phyloP scores from a whole-genome alignment of 64 coral and sea anemone genomes.

The Porites lutea region DNA sequence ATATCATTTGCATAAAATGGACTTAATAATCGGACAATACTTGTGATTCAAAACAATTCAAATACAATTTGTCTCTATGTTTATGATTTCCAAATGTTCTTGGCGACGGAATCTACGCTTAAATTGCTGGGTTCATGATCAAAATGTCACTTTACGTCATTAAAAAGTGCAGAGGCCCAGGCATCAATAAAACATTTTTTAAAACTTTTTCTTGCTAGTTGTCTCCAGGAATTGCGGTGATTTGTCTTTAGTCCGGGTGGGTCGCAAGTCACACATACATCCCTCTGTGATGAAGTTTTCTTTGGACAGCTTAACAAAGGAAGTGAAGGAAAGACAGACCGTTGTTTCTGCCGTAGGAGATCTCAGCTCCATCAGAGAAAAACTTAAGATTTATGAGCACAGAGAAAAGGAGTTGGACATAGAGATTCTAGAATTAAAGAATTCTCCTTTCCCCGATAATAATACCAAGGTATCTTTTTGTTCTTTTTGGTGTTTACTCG shows the following conservation, averaged over 20 bases:
- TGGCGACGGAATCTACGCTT: no score
- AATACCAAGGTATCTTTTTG: background rate
- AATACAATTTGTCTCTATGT: no score
- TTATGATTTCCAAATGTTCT: no score
- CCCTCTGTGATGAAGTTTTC: conserved; percentile 36
- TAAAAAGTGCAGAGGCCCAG: no score
- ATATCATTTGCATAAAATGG: no score
- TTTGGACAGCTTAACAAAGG: conserved; percentile 63
- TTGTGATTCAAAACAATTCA: no score
- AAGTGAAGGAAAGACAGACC: conserved; percentile 4
- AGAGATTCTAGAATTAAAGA: background rate
- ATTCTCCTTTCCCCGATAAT: background rate
- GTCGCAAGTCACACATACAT: conserved; percentile 80
- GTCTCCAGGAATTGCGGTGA: conserved; percentile 72
- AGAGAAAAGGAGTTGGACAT: background rate
- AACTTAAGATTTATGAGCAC: background rate
- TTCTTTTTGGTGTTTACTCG: no score
- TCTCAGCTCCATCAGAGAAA: conserved; percentile 6
- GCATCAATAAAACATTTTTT: no score
- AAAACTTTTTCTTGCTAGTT: background rate
- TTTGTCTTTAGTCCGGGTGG: conserved; percentile 82
- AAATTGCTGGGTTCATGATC: no score
- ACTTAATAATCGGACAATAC: no score
- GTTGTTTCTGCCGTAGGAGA: background rate
- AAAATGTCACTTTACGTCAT: no score